Conservation (phyloP, 1,140 invertebrate species). For the Nasonia vitripennis region DNA sequence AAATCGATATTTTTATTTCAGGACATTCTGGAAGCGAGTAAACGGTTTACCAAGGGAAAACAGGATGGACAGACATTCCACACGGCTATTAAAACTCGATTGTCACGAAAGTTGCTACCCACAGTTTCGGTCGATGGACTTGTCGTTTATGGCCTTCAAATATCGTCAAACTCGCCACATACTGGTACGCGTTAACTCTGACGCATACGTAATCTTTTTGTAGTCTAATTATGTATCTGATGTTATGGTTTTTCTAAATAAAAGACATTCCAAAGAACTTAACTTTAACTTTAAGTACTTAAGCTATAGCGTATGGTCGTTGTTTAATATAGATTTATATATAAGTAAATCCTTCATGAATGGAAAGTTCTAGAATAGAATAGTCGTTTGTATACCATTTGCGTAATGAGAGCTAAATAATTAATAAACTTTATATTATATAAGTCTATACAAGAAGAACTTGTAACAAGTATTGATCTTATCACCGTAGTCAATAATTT, state of each 20-base stretch:
- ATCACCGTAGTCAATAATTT: not conserved
- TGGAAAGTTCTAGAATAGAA: not conserved
- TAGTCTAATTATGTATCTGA: too few species aligned
- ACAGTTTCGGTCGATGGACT: slow-evolving; percentile 80
- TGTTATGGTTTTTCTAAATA: not conserved
- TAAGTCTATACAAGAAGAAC: not conserved
- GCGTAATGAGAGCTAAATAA: not conserved
- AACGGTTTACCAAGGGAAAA: slow-evolving; percentile 67
- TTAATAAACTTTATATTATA: not conserved
- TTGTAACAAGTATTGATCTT: not conserved
- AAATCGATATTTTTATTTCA: slow-evolving; percentile 49
- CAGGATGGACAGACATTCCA: slow-evolving; percentile 72
- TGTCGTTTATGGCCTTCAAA: slow-evolving; percentile 80
- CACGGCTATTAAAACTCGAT: slow-evolving; percentile 74
- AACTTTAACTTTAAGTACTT: too few species aligned
- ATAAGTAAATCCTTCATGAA: not conserved
- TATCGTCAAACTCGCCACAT: slow-evolving; percentile 69
- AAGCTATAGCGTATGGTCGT: too few species aligned
- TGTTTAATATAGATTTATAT: not conserved
- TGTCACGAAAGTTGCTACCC: slow-evolving; percentile 81
- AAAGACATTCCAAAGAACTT: not conserved
- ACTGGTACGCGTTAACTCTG: slow-evolving; percentile 55
- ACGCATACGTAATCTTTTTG: too few species aligned
- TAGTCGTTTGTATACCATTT: not conserved
- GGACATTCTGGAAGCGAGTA: slow-evolving; percentile 74